Base-by-base conservation (phyloP, 2,888 invertebrate genomes). In the Ditylenchus weischeri region DNA sequence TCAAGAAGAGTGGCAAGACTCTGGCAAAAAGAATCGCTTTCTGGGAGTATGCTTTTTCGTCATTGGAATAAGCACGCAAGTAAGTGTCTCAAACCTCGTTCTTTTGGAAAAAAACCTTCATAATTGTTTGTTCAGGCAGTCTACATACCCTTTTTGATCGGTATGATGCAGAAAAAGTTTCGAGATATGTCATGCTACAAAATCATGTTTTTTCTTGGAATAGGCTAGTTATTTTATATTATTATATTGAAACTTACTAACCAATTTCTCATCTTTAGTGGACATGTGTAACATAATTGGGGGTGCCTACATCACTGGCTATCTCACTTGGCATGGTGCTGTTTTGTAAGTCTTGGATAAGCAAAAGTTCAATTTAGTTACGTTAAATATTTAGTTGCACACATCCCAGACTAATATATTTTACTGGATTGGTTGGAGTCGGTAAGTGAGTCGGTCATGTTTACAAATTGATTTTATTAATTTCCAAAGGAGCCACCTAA, bases 101-200 rank as follows among this genome's bases (percentile, higher is more conserved):
- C 13, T 43, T 13, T 43, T 8, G 8, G 2, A 43, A 8, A 3
- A 43, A 8, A 43, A 15, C 1, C 2, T 3, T 43, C 1, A 15
- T 1, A 43, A 43, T 2, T 43, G 43, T 43, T 43, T 43, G 15
- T 43, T 62, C 35, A 50, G 49, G 15, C 50, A 21, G 13, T 62
- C 35, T 62, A 62, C 48, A 35, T 62, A 35, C 62, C 62, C 4
- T 43, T 48, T 50, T 48, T 62, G 62, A 50, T 62, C 18, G 62
- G 23, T 13, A 23, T 62, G 36, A 23, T 62, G 49, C 36, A 49
- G 29, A 36, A 48, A 13, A 62, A 50, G 19, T 35, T 62, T 19
- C 21, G 48, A 13, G 35, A 50, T 13, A 35, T 29, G 35, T 62
- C 62, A 7, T 43, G 48, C 35, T 62, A 48, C 35, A 62, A 62